Percentiles rank a stretch among this genome's conserved stretches.
Conservation (phyloP, 2,113 vertebrate genomes). For the Rhinoptilus africanus region DNA sequence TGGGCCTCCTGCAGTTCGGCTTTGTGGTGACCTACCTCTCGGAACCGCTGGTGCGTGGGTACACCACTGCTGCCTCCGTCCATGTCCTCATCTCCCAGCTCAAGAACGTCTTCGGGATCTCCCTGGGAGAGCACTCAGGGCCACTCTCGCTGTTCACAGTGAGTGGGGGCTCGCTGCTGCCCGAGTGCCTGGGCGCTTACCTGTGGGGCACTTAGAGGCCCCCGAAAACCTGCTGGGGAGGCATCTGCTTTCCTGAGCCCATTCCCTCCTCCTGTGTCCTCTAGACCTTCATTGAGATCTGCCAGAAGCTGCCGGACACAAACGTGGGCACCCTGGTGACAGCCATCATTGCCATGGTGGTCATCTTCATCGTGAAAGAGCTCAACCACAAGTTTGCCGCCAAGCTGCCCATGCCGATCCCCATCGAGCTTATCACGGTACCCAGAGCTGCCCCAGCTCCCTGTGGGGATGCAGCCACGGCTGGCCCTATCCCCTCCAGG, state of each 20-base stretch:
- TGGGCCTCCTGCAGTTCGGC: slow-evolving; percentile 90
- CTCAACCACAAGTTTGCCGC: slow-evolving; percentile 77
- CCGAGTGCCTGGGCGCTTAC: accelerated
- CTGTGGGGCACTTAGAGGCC: not conserved
- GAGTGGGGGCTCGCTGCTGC: slow-evolving; percentile 55
- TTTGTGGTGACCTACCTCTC: slow-evolving; percentile 96
- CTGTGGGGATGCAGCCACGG: not conserved
- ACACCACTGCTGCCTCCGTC: slow-evolving; percentile 88
- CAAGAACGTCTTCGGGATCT: slow-evolving; percentile 89
- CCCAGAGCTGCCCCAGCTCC: not conserved
- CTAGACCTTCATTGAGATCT: slow-evolving; percentile 83
- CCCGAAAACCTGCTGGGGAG: not conserved
- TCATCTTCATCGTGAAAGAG: slow-evolving; percentile 83
- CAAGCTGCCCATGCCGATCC: slow-evolving; percentile 85
- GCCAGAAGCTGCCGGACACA: slow-evolving; percentile 74
- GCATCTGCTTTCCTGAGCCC: not conserved
- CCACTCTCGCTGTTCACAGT: slow-evolving; percentile 86
- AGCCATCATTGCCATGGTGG: slow-evolving; percentile 76
- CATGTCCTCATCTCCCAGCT: slow-evolving; percentile 92
- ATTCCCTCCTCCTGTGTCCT: not conserved
- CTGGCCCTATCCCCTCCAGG: not conserved
- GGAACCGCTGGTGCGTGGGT: slow-evolving; percentile 89
- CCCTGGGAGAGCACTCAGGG: slow-evolving; percentile 71
- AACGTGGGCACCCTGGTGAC: slow-evolving; percentile 79
- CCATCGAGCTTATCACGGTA: slow-evolving; percentile 89